These are phyloP conservation scores for Catocala fraxini DNA, from an alignment of 2,888 invertebrate genomes.

Conservation along the genomic window DNA sequence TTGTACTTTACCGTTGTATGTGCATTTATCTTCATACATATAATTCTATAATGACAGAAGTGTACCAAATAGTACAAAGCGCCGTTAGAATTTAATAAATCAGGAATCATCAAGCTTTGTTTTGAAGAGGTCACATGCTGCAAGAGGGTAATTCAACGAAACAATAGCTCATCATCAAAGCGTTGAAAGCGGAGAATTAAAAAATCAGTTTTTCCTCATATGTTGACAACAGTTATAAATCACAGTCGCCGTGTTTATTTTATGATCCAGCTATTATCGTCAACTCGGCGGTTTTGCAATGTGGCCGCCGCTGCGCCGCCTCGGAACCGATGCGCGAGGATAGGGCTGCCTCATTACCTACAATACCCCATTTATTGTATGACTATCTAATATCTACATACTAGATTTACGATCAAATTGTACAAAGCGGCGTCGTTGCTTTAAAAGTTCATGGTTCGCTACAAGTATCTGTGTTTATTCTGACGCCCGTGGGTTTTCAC, in stretches of 20 bases:
- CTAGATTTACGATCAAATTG: constrained; percentile 16
- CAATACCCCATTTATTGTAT: not conserved
- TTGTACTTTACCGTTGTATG: no score
- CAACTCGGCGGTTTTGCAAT: constrained; percentile 82
- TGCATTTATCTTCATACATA: no score
- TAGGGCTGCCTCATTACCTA: constrained; percentile 51
- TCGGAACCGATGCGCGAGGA: constrained; percentile 52
- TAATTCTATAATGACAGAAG: no score
- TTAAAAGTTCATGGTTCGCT: not conserved
- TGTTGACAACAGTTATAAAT: constrained; percentile 81
- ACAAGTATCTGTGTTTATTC: not conserved
- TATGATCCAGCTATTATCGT: constrained; percentile 84
- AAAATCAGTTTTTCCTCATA: constrained; percentile 76
- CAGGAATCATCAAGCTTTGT: no score
- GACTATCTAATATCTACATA: not conserved
- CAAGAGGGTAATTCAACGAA: constrained; percentile 51
- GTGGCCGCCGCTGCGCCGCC: constrained; percentile 63
- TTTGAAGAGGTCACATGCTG: constrained; percentile 31
- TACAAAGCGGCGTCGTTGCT: not conserved
- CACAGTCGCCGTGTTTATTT: constrained; percentile 81
- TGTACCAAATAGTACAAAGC: constrained; percentile 1
- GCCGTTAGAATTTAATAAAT: not conserved
- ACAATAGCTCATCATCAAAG: constrained; percentile 80
- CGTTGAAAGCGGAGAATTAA: constrained; percentile 74
- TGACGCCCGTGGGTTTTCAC: no score